Conservation (phyloP, 2,888 invertebrate genomes). For the Harmothoe impar region DNA sequence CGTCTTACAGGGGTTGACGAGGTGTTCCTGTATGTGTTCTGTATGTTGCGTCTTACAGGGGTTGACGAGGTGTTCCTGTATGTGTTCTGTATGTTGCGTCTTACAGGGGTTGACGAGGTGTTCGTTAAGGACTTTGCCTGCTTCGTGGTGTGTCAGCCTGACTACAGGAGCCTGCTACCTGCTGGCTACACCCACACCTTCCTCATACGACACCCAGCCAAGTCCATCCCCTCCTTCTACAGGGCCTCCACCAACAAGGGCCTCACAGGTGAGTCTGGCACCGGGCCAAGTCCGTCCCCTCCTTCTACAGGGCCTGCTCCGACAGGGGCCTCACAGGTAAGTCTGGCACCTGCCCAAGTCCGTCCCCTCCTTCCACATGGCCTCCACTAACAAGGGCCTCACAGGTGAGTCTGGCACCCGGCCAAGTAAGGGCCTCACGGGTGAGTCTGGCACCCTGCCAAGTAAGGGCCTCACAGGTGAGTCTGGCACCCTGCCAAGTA, state of each 20-base stretch:
- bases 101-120: slow-evolving; percentile 67
- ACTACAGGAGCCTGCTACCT: slow-evolving; percentile 70
- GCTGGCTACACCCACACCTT: slow-evolving; percentile 73
- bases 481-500: too few species aligned
- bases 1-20: background rate
- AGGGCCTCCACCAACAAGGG: slow-evolving; percentile 74
- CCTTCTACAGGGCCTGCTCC: too few species aligned
- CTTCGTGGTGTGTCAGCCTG: slow-evolving; percentile 70
- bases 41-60: background rate
- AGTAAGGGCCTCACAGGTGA: too few species aligned
- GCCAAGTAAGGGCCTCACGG: too few species aligned
- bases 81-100: background rate
- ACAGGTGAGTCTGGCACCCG: too few species aligned
- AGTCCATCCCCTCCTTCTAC: slow-evolving; percentile 74
- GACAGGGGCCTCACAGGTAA: too few species aligned
- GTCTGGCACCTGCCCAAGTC: too few species aligned
- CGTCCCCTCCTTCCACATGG: too few species aligned
- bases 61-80: slow-evolving; percentile 71
- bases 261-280: slow-evolving; percentile 70
- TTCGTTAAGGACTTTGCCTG: slow-evolving; percentile 77
- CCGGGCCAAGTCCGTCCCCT: too few species aligned
- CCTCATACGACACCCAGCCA: slow-evolving; percentile 73
- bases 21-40: background rate
- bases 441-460: too few species aligned
- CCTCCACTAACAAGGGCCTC: too few species aligned